These are phyloP conservation scores for Trinectes maculatus DNA, from an alignment of 2,113 vertebrate genomes.

Conservation along the genomic window DNA sequence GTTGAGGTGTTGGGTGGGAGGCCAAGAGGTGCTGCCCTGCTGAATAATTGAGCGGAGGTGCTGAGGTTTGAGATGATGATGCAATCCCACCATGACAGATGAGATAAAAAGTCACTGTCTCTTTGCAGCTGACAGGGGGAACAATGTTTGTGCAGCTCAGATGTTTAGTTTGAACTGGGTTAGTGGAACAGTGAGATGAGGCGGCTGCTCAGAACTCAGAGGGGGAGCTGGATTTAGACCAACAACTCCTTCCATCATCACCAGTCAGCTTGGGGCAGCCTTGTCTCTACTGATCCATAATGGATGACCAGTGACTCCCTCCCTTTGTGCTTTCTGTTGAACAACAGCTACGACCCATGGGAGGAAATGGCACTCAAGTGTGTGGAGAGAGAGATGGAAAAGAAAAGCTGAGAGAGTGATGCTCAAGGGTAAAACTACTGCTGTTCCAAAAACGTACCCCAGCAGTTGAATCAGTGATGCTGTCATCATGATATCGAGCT, in stretches of 20 bases:
- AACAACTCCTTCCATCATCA: conserved; percentile 45
- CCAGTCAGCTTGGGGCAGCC: conserved; percentile 38
- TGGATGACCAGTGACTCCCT: conserved; percentile 49
- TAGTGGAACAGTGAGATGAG: conserved; percentile 18
- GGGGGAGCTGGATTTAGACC: conserved; percentile 5
- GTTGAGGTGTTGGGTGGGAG: background rate
- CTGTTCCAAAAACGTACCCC: conserved; percentile 68
- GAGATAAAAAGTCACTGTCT: conserved; percentile 41
- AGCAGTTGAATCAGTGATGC: conserved; percentile 58
- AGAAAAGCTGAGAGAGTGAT: conserved; percentile 32
- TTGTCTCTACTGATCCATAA: conserved; percentile 59
- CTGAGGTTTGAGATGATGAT: conserved; percentile 46
- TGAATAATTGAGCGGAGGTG: conserved; percentile 27
- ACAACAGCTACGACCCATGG: conserved; percentile 50
- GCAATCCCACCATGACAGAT: conserved; percentile 14
- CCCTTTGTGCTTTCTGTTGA: conserved; percentile 26
- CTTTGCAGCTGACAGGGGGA: conserved; percentile 34
- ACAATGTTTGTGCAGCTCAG: conserved; percentile 30
- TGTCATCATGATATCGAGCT: conserved; percentile 74
- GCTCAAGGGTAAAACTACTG: conserved; percentile 14
- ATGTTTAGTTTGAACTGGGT: conserved; percentile 39
- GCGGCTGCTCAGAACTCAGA: conserved; percentile 1
- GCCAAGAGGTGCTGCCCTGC: conserved; percentile 11
- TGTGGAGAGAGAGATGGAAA: conserved; percentile 5
- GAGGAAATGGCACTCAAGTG: conserved; percentile 39